Percentiles rank a stretch among this genome's conserved stretches.
Evolutionary conservation across 2,888 invertebrate genomes (phyloP).

Genomic region (Melanostoma mellinum): DNA sequence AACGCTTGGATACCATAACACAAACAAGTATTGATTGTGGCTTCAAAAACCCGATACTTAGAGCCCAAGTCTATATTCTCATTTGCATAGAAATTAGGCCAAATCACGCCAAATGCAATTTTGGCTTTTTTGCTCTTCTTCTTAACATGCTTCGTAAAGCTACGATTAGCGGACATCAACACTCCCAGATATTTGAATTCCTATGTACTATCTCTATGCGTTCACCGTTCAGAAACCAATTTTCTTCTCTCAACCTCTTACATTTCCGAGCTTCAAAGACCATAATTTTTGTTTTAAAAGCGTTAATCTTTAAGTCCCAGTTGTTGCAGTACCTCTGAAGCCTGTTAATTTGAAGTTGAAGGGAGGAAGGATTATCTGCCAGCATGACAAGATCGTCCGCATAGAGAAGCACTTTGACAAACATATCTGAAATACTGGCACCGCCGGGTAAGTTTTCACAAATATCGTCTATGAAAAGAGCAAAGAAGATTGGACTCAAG

Average conservation of each 20-base stretch:
- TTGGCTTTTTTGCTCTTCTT: background rate
- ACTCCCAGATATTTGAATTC: background rate
- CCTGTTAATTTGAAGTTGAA: too few relatives aligned
- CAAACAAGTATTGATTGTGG: background rate
- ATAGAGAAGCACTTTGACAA: too few relatives aligned
- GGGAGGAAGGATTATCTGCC: too few relatives aligned
- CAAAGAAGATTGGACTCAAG: too few relatives aligned
- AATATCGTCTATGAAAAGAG: constrained; percentile 8
- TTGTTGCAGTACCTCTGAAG: background rate
- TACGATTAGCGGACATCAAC: background rate
- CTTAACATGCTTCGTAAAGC: background rate
- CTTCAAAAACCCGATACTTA: background rate
- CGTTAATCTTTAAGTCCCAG: background rate
- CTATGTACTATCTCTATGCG: background rate
- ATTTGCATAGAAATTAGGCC: background rate
- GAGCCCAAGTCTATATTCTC: background rate
- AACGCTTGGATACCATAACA: background rate
- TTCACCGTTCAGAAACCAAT: background rate
- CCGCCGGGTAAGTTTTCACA: background rate
- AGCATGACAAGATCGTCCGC: too few relatives aligned
- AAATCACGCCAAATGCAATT: background rate
- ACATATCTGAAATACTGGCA: too few relatives aligned
- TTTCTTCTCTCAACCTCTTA: background rate
- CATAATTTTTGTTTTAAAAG: too few relatives aligned
- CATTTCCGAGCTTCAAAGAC: background rate